Evolutionary conservation across 1,140 invertebrate genomes (phyloP), one percentile per base, ranked within the genome.

Genomic region (Tetragnatha versicolor): DNA sequence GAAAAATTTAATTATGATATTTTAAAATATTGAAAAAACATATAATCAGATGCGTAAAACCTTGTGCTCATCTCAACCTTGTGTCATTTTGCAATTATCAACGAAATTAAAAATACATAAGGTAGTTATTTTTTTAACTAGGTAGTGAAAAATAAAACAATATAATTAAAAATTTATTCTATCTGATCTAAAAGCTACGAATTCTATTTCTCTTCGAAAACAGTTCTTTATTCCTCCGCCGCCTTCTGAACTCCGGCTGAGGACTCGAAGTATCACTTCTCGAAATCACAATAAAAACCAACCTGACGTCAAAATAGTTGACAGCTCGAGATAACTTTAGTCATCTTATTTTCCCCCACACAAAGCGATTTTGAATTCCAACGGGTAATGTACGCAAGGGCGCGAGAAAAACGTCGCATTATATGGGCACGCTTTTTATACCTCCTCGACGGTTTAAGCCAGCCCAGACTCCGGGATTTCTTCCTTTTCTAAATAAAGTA

Each of bases 351-450:
- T 53, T 22, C 27, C 42, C 35, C 22, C 27, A 27, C 37, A 65
- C 61, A 65, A 65, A 65, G 61, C 61, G 61, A 65, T 65, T 42
- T 42, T 65, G 61, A 65, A 31, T 65, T 27, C 61, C 42, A 37
- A 22, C 42, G 37, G 25, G 20, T 65, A 12, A 47, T 17, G 12
- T 47, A 20, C 42, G n/a, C n/a, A n/a, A n/a, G n/a, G n/a, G n/a
- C n/a, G n/a, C n/a, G n/a, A n/a, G n/a, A n/a, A n/a, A n/a, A n/a
- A n/a, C n/a, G n/a, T n/a, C n/a, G n/a, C n/a, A n/a, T n/a, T n/a
- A n/a, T n/a, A n/a, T n/a, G n/a, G n/a, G n/a, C n/a, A n/a, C n/a
- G n/a, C n/a, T n/a, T n/a, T n/a, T n/a, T n/a, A n/a, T n/a, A n/a
- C n/a, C n/a, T n/a, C n/a, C n/a, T n/a, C n/a, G n/a, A n/a, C n/a